Conservation (phyloP, 2,113 vertebrate species). For the Xiphophorus couchianus region DNA sequence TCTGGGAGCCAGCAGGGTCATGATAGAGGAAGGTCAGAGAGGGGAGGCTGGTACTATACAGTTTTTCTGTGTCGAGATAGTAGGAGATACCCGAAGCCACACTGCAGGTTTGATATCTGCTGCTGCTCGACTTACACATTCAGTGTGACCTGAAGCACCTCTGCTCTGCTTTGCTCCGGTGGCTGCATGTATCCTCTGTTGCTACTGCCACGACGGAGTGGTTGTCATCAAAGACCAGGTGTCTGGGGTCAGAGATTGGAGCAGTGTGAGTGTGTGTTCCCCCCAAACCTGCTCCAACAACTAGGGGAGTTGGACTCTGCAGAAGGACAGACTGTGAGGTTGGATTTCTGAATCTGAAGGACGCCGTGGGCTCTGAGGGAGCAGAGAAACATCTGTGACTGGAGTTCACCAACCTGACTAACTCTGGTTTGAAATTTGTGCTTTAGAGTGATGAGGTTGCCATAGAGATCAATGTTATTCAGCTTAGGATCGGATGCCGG, state of each 20-base stretch:
- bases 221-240: constrained; percentile 46
- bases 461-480: too few relatives aligned
- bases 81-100: constrained; percentile 17
- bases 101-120: constrained; percentile 5
- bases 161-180: constrained; percentile 57
- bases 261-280: constrained; percentile 1
- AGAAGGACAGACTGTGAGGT: constrained; percentile 56
- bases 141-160: constrained; percentile 10
- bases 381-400: neutral
- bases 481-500: too few relatives aligned
- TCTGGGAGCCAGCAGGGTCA: constrained; percentile 51
- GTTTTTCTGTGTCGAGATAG: neutral
- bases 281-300: constrained; percentile 52
- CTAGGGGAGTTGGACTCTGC: constrained; percentile 30
- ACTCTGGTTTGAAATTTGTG: too few relatives aligned
- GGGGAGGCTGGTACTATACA: neutral
- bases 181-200: constrained; percentile 46
- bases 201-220: constrained; percentile 61
- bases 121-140: constrained; percentile 62
- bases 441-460: too few relatives aligned
- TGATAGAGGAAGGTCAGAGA: constrained; percentile 40
- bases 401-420: too few relatives aligned
- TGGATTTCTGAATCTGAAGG: constrained; percentile 61
- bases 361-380: constrained; percentile 50
- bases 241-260: constrained; percentile 28